phyloP scores from a whole-genome alignment of 2,797 vertebrate genomes.

The Urosaurus nigricauda region DNA sequence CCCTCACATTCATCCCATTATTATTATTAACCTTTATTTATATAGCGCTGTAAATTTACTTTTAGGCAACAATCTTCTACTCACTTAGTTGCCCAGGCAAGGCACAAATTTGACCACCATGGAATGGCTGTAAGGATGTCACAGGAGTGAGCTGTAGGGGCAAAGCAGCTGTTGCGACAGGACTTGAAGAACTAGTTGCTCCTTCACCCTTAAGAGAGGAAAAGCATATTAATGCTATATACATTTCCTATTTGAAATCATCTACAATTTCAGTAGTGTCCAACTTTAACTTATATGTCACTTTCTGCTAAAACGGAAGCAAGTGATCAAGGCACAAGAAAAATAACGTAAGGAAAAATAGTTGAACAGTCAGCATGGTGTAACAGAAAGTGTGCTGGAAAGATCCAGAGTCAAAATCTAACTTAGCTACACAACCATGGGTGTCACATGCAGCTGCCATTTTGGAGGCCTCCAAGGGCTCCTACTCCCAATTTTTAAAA shows the following conservation, averaged over 20 bases:
- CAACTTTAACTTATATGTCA: not conserved
- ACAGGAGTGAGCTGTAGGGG: constrained; percentile 30
- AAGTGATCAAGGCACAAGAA: too few species aligned
- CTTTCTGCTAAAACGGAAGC: not conserved
- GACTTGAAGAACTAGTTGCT: constrained; percentile 40
- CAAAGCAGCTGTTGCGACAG: accelerated
- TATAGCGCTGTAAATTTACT: too few species aligned
- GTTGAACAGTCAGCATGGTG: not conserved
- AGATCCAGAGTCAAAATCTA: not conserved
- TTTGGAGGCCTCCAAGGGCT: not conserved
- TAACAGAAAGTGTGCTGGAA: not conserved
- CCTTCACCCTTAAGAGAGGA: constrained; percentile 60
- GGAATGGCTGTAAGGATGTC: constrained; percentile 36
- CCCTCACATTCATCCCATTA: not conserved
- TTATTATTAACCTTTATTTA: too few species aligned
- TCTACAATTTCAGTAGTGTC: not conserved
- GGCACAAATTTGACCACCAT: constrained; percentile 80
- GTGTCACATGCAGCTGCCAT: not conserved
- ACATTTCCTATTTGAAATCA: not conserved
- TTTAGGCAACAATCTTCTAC: constrained; percentile 60
- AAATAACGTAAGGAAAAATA: not conserved
- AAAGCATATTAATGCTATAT: not conserved
- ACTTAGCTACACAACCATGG: not conserved
- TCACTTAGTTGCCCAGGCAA: constrained; percentile 89
- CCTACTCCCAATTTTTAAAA: too few species aligned